These are phyloP conservation scores for Catostomus latipinnis DNA, from an alignment of 2,797 vertebrate genomes.

Conservation along the genomic window DNA sequence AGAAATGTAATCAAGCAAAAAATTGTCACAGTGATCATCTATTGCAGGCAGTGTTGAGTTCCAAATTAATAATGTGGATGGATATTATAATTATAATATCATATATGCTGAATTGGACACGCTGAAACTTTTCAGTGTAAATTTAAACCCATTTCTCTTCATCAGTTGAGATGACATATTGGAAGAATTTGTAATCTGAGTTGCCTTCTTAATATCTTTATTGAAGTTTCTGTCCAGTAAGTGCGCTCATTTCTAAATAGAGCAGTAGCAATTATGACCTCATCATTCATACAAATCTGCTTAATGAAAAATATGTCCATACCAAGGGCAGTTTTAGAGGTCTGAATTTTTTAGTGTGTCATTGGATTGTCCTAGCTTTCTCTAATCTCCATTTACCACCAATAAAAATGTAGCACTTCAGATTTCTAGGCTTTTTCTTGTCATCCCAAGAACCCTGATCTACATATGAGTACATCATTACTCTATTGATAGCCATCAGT, in stretches of 20 bases:
- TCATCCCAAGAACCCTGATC: constrained; percentile 10
- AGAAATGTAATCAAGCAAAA: no score
- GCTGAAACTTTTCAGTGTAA: no score
- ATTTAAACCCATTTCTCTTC: no score
- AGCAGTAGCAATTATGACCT: background rate
- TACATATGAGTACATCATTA: background rate
- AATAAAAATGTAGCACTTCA: background rate
- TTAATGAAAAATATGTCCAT: no score
- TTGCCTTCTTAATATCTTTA: background rate
- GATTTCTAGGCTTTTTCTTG: background rate
- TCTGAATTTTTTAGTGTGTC: constrained; percentile 18
- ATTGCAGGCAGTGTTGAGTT: no score
- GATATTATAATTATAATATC: no score
- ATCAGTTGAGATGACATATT: no score
- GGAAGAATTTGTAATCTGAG: background rate
- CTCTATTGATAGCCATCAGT: constrained; percentile 22
- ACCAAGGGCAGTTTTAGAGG: background rate
- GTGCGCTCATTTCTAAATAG: background rate
- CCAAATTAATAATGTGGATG: no score
- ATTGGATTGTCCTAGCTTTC: constrained; percentile 5
- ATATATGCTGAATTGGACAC: no score
- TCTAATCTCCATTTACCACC: constrained; percentile 9
- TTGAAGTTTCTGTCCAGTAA: background rate
- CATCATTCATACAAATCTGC: background rate
- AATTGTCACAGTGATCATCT: no score